Evolutionary conservation across 2,797 vertebrate species (phyloP), one percentile per base, ranked within the genome.

Genomic region (Tangara arthus): DNA sequence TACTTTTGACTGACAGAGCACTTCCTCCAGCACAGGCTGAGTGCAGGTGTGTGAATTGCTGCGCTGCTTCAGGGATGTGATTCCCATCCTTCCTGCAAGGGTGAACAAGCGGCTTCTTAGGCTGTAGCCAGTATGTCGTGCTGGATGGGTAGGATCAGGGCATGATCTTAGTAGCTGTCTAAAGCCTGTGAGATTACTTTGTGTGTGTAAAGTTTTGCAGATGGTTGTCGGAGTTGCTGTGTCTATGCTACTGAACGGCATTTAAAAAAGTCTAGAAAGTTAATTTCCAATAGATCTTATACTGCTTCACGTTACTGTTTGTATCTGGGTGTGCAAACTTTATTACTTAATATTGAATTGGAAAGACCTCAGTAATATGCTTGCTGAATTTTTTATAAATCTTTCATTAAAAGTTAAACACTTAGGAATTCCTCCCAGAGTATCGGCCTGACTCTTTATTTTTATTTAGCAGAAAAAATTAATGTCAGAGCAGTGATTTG

Each of bases 321-420:
- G 2, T 66, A 34, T 70, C 21, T 70, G 26, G 69, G 73, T 59
- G 70, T n/a, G 44, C 46, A 80, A 91, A 83, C n/a, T 60, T 89
- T 71, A 77, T 68, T 94, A 87, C 80, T 90, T 86, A 84, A 63
- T 79, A 68, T 42, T 82, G 91, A 84, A 86, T 68, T 70, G 28
- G 49, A 80, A 80, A 85, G 61, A 81, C 73, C 59, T 79, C 52
- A 18, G 66, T 44, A 49, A 61, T 92, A 89, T 2, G 0, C 87
- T 95, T 83, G 35, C 55, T 95, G 57, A 68, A 66, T 92, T 70
- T 96, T 95, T 94, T 52, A 63, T 59, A 72, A 87, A 42, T 87
- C 44, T 88, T 92, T 85, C 70, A 59, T 91, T 92, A 84, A 82
- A 95, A 89, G 56, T 86, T 91, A 37, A 84, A 61, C 53, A 32